phyloP scores from a whole-genome alignment of 2,113 vertebrate genomes.

The Chionis minor region DNA sequence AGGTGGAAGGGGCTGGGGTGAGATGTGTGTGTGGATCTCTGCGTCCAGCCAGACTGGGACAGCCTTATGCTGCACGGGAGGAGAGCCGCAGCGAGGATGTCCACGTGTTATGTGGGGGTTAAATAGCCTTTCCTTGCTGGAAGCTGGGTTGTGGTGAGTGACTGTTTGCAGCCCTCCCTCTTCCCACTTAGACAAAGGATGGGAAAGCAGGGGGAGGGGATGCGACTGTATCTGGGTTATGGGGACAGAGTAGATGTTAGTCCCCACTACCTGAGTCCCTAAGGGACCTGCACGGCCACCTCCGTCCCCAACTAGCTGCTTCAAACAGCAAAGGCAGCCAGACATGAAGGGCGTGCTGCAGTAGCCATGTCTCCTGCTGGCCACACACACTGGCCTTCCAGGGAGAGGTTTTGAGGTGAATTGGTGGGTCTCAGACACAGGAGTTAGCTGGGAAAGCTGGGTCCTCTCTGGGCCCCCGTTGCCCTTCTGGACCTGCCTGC shows the following conservation, averaged over 20 bases:
- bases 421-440: background rate
- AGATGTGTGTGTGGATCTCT: rapidly evolving
- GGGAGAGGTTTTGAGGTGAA: background rate
- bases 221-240: conserved; percentile 38
- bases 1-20: background rate
- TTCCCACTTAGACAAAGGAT: conserved; percentile 49
- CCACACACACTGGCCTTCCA: rapidly evolving
- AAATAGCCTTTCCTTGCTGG: conserved; percentile 4
- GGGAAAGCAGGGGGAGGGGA: conserved; percentile 40
- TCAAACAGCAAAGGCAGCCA: rapidly evolving
- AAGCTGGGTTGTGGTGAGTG: background rate
- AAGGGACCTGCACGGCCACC: background rate
- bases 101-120: background rate
- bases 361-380: background rate
- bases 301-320: background rate
- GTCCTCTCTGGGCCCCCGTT: background rate
- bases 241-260: background rate
- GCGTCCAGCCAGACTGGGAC: background rate
- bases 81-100: rapidly evolving
- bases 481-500: background rate
- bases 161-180: background rate
- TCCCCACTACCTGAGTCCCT: background rate
- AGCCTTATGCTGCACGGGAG: background rate
- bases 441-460: background rate
- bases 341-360: background rate